A percentile compares a stretch with the other conserved stretches of the same genome.
These are phyloP conservation scores for Chloroceryle inda DNA, from an alignment of 2,797 vertebrate species.

Conservation along the genomic window DNA sequence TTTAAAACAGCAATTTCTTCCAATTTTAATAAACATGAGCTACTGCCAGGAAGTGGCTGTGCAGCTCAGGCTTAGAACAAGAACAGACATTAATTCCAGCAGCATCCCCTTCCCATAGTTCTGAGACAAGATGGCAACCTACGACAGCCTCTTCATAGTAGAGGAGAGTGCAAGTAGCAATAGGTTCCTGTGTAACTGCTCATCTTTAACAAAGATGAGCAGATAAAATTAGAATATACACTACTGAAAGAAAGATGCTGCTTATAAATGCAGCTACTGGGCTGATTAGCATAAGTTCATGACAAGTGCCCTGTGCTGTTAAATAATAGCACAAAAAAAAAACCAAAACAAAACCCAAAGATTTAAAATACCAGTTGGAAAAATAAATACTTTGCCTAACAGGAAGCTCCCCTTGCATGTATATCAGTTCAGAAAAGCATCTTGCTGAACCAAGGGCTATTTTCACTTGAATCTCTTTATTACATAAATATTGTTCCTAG, in stretches of 20 bases:
- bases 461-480: neutral
- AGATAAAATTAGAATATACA: neutral
- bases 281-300: neutral
- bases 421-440: neutral
- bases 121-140: neutral
- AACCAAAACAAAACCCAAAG: neutral
- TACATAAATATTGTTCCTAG: neutral
- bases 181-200: neutral
- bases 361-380: neutral
- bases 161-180: neutral
- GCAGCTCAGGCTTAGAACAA: neutral
- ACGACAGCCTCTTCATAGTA: accelerated
- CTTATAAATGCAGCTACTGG: neutral
- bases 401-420: neutral
- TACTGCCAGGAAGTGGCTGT: neutral
- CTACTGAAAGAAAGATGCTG: neutral
- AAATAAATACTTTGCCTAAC: conserved; percentile 7
- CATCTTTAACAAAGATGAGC: neutral
- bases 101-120: neutral
- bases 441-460: neutral
- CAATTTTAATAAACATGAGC: neutral
- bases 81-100: neutral
- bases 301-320: neutral
- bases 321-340: neutral
- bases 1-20: neutral